Evolutionary conservation across 2,797 vertebrate species (phyloP), one percentile per base, ranked within the genome.

Genomic region (Lutjanus campechanus): DNA sequence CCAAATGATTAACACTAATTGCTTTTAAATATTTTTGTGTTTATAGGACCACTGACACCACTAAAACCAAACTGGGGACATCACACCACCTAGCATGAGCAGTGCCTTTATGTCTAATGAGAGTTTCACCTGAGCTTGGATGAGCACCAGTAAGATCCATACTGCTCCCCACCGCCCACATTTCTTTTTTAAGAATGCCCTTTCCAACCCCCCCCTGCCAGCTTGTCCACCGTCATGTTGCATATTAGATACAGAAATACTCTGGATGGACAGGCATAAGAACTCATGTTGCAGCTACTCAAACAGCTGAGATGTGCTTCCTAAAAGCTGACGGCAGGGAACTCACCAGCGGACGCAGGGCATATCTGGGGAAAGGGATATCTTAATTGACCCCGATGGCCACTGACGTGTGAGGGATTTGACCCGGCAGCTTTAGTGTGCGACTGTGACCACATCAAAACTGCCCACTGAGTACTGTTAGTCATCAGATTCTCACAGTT

Each of bases 241-340:
- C 80, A 55, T 60, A 56, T 79, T 41, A 50, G 70, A 71, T 85
- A 85, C 83, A 90, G 84, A 87, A 91, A 89, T 93, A 90, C 84
- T 73, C 62, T n/a, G 67, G 59, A 82, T 59, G 50, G 11, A 73
- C 49, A 16, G 47, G 41, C 67, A 73, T 64, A 68, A 53, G 77
- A 74, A 83, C 75, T 81, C 86, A 56, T 69, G 60, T 81, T 91
- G 83, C 90, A 90, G 71, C 4, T 12, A 47, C 51, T 17, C 11
- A 88, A 88, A 87, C 89, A 89, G 87, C 87, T 90, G 90, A 89
- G 70, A 46, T 69, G 58, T 59, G n/a, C 69, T 76, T 79, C 41
- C 56, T 68, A 6, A 67, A 79, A 69, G 86, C 79, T 92, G 84
- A 90, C 82, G 12, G 56, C 44, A 13, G 51, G 73, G 65, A 78